Conservation (phyloP, 2,888 invertebrate species). For the Aphidoletes aphidimyza region DNA sequence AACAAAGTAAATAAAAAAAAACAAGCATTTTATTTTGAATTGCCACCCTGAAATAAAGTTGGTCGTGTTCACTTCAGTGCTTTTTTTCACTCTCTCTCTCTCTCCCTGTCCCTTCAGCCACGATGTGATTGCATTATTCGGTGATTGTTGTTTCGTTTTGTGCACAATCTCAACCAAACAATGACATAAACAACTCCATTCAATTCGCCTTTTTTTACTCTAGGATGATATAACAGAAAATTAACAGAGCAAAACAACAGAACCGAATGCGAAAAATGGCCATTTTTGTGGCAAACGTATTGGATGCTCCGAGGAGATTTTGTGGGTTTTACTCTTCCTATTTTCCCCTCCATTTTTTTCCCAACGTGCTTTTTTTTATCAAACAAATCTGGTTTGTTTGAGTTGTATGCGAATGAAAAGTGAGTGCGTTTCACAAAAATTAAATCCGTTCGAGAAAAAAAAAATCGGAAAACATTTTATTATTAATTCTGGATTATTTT, state of each 20-base stretch:
- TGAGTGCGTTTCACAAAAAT: neutral
- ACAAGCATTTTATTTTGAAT: conserved; percentile 37
- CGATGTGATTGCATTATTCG: conserved; percentile 19
- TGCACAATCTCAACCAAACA: conserved; percentile 25
- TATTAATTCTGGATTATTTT: conserved; percentile 33
- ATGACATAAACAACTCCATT: conserved; percentile 23
- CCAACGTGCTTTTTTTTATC: too few species aligned
- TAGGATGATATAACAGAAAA: neutral
- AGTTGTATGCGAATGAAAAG: neutral
- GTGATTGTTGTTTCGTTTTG: conserved; percentile 15
- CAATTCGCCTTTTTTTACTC: too few species aligned
- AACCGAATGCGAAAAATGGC: neutral
- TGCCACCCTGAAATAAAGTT: conserved; percentile 46
- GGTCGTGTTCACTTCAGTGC: neutral
- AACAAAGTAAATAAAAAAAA: conserved; percentile 37
- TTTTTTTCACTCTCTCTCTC: neutral
- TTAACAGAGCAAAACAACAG: conserved; percentile 9
- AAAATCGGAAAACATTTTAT: neutral
- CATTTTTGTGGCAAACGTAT: conserved; percentile 10
- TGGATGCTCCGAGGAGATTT: neutral
- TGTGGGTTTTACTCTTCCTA: neutral
- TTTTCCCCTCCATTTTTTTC: neutral
- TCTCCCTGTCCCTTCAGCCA: neutral
- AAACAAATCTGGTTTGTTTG: too few species aligned
- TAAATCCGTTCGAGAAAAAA: neutral